Base-by-base conservation (phyloP, 1,140 invertebrate species). In the Trichoplusia ni region DNA sequence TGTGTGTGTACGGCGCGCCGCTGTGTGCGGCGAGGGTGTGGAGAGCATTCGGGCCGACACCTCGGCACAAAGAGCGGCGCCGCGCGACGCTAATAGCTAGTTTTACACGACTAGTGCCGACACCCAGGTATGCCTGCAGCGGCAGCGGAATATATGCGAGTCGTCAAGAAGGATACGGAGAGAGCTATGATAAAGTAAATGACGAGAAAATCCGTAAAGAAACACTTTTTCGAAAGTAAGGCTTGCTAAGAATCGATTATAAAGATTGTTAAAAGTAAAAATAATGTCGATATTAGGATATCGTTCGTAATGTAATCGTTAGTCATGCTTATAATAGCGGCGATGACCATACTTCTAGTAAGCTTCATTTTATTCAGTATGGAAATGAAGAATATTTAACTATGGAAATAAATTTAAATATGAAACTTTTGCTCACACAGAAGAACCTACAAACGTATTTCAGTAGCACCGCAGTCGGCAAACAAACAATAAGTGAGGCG, bases 71-170 rank as follows among this genome's bases (percentile, higher is more conserved):
- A 86, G 83, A 61, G 8, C 37, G 27, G 21, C 56, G 40, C 59
- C 29, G 37, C 69, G 70, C 71, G 56, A 47, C 60, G 71, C 71
- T 83, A 84, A 82, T 81, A 86, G 82, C 83, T 85, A 86, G 81
- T 83, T 86, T 79, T 69, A 59, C 71, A 73, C 54, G 62, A 69
- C 82, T 81, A 81, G 51, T 23, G 5, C 8, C 29, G 21, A n/a
- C 46, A 13, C 70, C 37, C 64, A 71, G 71, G 25, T 44, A 13
- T 8, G 74, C 27, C 58, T 71, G 59, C 51, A n/a, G n/a, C n/a
- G n/a, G n/a, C n/a, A n/a, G n/a, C n/a, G n/a, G n/a, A n/a, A n/a
- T n/a, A n/a, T n/a, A n/a, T n/a, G n/a, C n/a, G n/a, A n/a, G n/a
- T n/a, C n/a, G n/a, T n/a, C n/a, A n/a, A n/a, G n/a, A n/a, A n/a